Conservation (phyloP, 2,113 vertebrate genomes). For the Pituophis catenifer region DNA sequence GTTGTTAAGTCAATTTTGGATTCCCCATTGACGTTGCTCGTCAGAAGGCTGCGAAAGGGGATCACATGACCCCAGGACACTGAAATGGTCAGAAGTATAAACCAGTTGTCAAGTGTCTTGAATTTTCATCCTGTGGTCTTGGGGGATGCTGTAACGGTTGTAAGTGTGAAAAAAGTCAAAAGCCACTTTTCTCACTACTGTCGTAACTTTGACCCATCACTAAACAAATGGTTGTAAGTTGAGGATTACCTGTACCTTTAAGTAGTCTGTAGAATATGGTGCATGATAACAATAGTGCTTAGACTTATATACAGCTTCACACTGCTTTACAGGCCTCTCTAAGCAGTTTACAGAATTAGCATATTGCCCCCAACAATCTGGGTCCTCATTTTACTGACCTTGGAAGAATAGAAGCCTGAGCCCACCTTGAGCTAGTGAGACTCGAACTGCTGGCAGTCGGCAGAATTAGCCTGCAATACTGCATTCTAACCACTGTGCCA, state of each 20-base stretch:
- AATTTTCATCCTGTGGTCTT: too few species aligned
- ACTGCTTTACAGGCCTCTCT: too few species aligned
- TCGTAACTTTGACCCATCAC: accelerated
- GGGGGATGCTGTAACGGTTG: not conserved
- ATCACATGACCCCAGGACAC: not conserved
- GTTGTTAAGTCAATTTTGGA: not conserved
- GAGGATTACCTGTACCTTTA: not conserved
- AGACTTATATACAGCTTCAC: too few species aligned
- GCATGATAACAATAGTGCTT: not conserved
- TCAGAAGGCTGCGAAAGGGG: not conserved
- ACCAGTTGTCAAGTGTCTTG: too few species aligned
- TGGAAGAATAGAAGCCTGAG: too few species aligned
- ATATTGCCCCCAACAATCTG: too few species aligned
- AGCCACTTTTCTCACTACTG: not conserved
- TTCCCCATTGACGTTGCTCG: not conserved
- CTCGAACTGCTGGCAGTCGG: too few species aligned
- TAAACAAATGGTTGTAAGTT: not conserved
- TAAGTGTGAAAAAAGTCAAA: not conserved
- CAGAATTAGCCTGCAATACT: too few species aligned
- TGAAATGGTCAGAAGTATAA: not conserved
- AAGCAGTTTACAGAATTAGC: too few species aligned
- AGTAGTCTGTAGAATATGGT: not conserved
- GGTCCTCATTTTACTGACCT: too few species aligned
- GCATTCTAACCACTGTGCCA: too few species aligned
- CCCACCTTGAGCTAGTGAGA: too few species aligned